A percentile compares a stretch with the other conserved stretches of the same genome.
These are phyloP conservation scores for Phainopepla nitens DNA, from an alignment of 2,113 vertebrate genomes.

Conservation along the genomic window DNA sequence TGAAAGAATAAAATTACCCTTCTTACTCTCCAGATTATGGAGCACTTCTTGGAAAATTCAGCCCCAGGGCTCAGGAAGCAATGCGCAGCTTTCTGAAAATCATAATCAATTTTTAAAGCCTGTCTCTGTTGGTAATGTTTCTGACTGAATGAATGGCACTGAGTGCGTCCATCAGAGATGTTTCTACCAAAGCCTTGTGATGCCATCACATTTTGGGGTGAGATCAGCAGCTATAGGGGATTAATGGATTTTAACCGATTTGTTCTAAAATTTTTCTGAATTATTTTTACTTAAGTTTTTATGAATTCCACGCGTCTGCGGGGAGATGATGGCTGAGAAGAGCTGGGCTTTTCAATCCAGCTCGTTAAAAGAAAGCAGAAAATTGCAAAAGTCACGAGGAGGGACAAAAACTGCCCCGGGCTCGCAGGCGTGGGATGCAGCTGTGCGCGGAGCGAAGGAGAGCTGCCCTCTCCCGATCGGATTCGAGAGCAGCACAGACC, in stretches of 20 bases:
- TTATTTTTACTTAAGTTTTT: background rate
- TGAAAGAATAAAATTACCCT: background rate
- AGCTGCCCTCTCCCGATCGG: constrained; percentile 7
- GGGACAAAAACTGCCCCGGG: accelerated
- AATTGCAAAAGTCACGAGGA: background rate
- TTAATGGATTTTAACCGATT: background rate
- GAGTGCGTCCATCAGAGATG: accelerated
- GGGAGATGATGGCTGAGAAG: background rate
- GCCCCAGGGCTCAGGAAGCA: background rate
- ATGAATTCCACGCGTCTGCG: background rate
- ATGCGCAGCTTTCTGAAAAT: background rate
- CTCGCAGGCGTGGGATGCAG: background rate
- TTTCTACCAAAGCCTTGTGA: background rate
- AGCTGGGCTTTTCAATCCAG: background rate
- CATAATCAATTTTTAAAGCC: background rate
- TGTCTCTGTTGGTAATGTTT: background rate
- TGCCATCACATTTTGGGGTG: background rate
- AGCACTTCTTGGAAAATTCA: background rate
- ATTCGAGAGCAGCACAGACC: accelerated
- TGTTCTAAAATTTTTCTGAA: background rate
- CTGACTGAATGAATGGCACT: background rate
- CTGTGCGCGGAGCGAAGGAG: accelerated
- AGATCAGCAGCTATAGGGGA: background rate
- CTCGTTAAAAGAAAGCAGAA: accelerated
- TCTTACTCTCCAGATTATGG: background rate